A percentile compares a stretch with the other conserved stretches of the same genome.
phyloP scores from a whole-genome alignment of 2,888 invertebrate species.

The Biston stratarius region DNA sequence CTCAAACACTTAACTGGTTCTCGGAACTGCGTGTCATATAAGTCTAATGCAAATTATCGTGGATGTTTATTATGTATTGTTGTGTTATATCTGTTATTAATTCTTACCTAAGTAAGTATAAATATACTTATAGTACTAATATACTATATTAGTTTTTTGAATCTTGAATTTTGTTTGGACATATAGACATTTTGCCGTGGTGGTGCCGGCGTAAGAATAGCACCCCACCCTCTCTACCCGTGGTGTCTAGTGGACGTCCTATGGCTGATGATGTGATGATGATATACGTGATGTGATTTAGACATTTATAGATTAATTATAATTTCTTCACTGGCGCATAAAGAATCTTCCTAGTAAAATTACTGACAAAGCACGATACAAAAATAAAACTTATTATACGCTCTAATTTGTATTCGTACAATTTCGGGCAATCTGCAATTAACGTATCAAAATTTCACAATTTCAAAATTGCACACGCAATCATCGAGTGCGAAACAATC shows the following conservation, averaged over 20 bases:
- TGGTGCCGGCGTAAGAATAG: too few species aligned
- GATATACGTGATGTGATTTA: too few species aligned
- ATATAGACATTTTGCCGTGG: neutral
- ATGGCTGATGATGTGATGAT: too few species aligned
- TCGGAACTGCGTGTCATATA: slow-evolving; percentile 36
- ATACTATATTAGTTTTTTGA: too few species aligned
- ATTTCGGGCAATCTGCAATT: slow-evolving; percentile 18
- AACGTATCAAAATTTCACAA: slow-evolving; percentile 26
- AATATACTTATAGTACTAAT: too few species aligned
- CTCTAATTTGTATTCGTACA: slow-evolving; percentile 26
- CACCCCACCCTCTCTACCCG: too few species aligned
- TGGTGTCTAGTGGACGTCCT: too few species aligned
- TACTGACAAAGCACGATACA: neutral
- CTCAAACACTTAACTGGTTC: slow-evolving; percentile 46
- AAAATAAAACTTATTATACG: slow-evolving; percentile 10
- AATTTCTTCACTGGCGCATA: neutral
- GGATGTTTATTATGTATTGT: slow-evolving; percentile 13
- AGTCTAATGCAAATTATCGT: slow-evolving; percentile 30
- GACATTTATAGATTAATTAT: neutral
- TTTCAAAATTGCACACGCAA: slow-evolving; percentile 34
- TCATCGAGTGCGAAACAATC: slow-evolving; percentile 41
- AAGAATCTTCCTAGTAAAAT: slow-evolving; percentile 4
- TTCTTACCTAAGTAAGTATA: too few species aligned
- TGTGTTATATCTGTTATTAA: neutral
- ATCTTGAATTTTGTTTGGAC: too few species aligned